A percentile compares a stretch with the other conserved stretches of the same genome.
Conservation (phyloP, 2,113 vertebrate species). For the Limanda limanda region DNA sequence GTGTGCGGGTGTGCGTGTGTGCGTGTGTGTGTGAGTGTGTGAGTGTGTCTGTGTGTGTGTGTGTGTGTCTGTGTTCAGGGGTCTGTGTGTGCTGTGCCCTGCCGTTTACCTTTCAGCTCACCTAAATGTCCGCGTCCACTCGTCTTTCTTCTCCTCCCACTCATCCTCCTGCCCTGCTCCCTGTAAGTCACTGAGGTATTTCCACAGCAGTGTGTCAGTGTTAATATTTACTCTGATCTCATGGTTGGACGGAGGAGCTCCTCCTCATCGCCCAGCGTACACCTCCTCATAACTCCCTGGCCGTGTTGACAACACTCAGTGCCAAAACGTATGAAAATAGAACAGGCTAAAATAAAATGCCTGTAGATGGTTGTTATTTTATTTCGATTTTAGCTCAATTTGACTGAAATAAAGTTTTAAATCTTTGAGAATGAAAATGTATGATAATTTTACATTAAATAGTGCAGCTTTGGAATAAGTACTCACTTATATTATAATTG, state of each 20-base stretch:
- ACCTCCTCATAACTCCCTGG: constrained; percentile 26
- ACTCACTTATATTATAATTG: too few species aligned
- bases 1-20: constrained; percentile 24
- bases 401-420: too few species aligned
- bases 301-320: constrained; percentile 38
- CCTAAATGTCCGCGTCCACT: constrained; percentile 51
- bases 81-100: constrained; percentile 53
- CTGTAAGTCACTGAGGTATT: constrained; percentile 79
- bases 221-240: constrained; percentile 87
- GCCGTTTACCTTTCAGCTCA: constrained; percentile 72
- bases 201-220: constrained; percentile 85
- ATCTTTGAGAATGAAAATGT: too few species aligned
- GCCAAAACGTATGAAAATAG: constrained; percentile 33
- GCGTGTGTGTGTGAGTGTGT: constrained; percentile 26
- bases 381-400: neutral
- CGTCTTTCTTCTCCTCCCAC: constrained; percentile 64
- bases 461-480: too few species aligned
- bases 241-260: constrained; percentile 63
- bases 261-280: neutral
- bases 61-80: constrained; percentile 19
- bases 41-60: constrained; percentile 21
- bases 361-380: neutral
- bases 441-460: too few species aligned
- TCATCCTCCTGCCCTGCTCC: constrained; percentile 41
- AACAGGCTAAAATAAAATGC: constrained; percentile 19